phyloP scores from a whole-genome alignment of 2,888 invertebrate genomes.

The Tupiocoris notatus region DNA sequence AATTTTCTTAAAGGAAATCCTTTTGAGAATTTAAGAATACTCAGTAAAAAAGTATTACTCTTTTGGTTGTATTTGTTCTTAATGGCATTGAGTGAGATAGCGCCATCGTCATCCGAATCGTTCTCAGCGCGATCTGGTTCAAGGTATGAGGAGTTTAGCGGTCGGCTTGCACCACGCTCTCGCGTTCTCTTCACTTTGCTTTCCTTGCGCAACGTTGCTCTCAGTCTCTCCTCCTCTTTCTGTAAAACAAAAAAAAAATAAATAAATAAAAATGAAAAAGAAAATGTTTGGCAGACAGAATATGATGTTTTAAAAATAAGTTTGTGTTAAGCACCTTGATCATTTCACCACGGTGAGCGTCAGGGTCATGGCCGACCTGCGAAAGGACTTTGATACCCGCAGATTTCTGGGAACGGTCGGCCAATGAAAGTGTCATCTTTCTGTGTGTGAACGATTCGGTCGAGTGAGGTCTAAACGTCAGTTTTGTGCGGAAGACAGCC shows the following conservation, averaged over 20 bases:
- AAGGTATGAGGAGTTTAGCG: slow-evolving; percentile 57
- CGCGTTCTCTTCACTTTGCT: slow-evolving; percentile 61
- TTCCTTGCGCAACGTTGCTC: slow-evolving; percentile 79
- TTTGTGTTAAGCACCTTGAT: slow-evolving; percentile 77
- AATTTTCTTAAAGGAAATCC: no score
- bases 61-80: slow-evolving; percentile 85
- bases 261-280: no score
- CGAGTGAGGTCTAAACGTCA: slow-evolving; percentile 96
- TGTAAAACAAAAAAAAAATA: slow-evolving; percentile 55
- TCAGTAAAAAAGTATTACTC: no score
- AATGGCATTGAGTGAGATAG: slow-evolving; percentile 88
- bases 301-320: no score
- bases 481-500: slow-evolving; percentile 92
- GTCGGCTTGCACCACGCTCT: slow-evolving; percentile 58
- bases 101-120: slow-evolving; percentile 90
- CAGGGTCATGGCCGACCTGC: slow-evolving; percentile 91
- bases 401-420: slow-evolving; percentile 90
- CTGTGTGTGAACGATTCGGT: slow-evolving; percentile 98
- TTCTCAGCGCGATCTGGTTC: slow-evolving; percentile 64
- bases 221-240: slow-evolving; percentile 95
- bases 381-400: slow-evolving; percentile 94
- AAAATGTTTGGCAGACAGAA: no score
- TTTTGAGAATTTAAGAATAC: no score
- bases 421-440: slow-evolving; percentile 97
- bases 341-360: slow-evolving; percentile 84